Base-by-base conservation (phyloP, 2,888 invertebrate species). In the Pharmacophagus antenor region DNA sequence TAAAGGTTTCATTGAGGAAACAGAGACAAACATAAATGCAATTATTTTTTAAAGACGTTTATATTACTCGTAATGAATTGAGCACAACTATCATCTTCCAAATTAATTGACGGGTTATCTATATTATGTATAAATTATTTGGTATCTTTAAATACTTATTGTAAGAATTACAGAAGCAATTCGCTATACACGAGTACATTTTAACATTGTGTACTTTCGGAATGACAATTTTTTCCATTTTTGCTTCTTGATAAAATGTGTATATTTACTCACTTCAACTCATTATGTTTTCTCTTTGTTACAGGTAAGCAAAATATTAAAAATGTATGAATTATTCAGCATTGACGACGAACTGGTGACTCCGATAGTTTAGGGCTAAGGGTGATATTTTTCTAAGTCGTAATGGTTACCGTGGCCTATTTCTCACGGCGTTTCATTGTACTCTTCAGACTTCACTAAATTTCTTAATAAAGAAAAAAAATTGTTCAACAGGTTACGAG, bases 401-500 rank as follows among this genome's bases (percentile, higher is more conserved):
- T n/a, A n/a, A n/a, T n/a, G n/a, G n/a, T n/a, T n/a, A n/a, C n/a
- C n/a, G n/a, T n/a, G n/a, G n/a, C n/a, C n/a, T n/a, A n/a, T n/a
- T n/a, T n/a, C n/a, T n/a, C n/a, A n/a, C n/a, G n/a, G n/a, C n/a
- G n/a, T n/a, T n/a, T n/a, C n/a, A n/a, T n/a, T n/a, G n/a, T n/a
- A n/a, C n/a, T n/a, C n/a, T n/a, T n/a, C n/a, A n/a, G n/a, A n/a
- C n/a, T n/a, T n/a, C n/a, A n/a, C n/a, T n/a, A n/a, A n/a, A n/a
- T 31, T 10, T 12, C 15, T 10, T 31, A 12, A 31, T 31, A 15
- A 3, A 31, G 10, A 31, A 31, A 31, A 10, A 1, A 31, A 8
- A 31, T 31, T 31, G 10, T 15, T 31, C 31, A 15, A 17, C 53
- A 58, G 58, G 53, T 25, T 48, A 25, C 17, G 25, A 18, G n/a